Base-by-base conservation (phyloP, 1,140 invertebrate species). In the Amphibalanus amphitrite region DNA sequence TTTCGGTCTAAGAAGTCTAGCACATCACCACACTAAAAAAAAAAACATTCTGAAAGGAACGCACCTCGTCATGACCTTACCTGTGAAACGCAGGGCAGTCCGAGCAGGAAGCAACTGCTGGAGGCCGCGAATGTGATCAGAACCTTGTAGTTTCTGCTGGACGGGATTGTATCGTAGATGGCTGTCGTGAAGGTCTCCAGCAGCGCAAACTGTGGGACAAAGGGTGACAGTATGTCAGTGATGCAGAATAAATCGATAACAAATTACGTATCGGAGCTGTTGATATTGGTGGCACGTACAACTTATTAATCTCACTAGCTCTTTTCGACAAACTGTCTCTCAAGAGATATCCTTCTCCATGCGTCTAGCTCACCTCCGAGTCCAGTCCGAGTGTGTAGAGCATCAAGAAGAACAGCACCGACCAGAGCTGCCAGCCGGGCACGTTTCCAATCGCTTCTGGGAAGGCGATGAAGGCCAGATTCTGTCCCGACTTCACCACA, bases 111-210 rank as follows among this genome's bases (percentile, higher is more conserved):
- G 30, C 89, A 89, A 76, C 88, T 82, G n/a, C 89, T 77, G 25
- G 87, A 87, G 13, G 86, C 85, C 4, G 80, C 81, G 29, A 88
- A 80, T 0, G 90, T 89, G 8, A 91, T 85, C 82, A 86, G 85
- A 13, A 86, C 82, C 79, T 92, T 92, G 74, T 85, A 86, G 74
- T 87, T 84, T 72, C 89, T 82, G 64, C 90, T 82, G 72, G 85
- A 83, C 0, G 89, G 87, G 76, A 90, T 86, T 71, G 87, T 85
- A 77, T 91, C 90, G 71, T 89, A 83, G 74, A 91, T 86, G 73
- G 88, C 89, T 3, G 90, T 91, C 23, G 89, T 87, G 0, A 91
- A 87, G 25, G 89, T 91, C 80, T 91, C 90, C 85, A 91, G 86
- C 0, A 91, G 79, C 0, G 89, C 89, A 79, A 91, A 91, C 85